A percentile compares a stretch with the other conserved stretches of the same genome.
phyloP scores from a whole-genome alignment of 2,797 vertebrate genomes.

The Tangara arthus region DNA sequence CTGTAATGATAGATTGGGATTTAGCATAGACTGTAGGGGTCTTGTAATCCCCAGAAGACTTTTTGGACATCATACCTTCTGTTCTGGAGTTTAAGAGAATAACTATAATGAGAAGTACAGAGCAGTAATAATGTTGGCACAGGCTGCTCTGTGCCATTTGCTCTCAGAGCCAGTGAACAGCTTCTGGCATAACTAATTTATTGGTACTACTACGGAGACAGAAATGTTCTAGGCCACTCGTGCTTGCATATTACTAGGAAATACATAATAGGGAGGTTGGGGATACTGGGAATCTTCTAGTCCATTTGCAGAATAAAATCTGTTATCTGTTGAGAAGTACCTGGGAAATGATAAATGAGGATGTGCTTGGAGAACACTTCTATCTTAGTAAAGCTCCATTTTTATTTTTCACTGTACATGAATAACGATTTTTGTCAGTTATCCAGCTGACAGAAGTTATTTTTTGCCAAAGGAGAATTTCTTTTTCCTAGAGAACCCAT shows the following conservation, averaged over 20 bases:
- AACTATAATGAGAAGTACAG: background rate
- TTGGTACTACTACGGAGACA: constrained; percentile 12
- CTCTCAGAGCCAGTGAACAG: background rate
- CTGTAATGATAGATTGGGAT: background rate
- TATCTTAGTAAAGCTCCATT: background rate
- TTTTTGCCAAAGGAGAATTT: background rate
- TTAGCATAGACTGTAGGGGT: background rate
- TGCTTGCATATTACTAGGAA: constrained; percentile 11
- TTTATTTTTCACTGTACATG: background rate
- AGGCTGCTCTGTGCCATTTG: background rate
- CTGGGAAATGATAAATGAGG: background rate
- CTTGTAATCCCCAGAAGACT: background rate
- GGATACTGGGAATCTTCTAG: background rate
- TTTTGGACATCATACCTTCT: background rate
- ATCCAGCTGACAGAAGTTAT: background rate
- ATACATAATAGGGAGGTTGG: background rate
- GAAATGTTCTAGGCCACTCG: background rate
- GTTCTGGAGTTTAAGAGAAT: background rate
- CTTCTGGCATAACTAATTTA: constrained; percentile 21
- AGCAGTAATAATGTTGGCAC: background rate
- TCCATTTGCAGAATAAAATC: background rate
- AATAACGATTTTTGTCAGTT: background rate
- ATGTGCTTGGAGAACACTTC: background rate
- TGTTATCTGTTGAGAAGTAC: background rate
- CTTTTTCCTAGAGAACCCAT: background rate